Evolutionary conservation across 2,888 invertebrate species (phyloP), one percentile per base, ranked within the genome.

Genomic region (Acanthacorydalis orientalis): DNA sequence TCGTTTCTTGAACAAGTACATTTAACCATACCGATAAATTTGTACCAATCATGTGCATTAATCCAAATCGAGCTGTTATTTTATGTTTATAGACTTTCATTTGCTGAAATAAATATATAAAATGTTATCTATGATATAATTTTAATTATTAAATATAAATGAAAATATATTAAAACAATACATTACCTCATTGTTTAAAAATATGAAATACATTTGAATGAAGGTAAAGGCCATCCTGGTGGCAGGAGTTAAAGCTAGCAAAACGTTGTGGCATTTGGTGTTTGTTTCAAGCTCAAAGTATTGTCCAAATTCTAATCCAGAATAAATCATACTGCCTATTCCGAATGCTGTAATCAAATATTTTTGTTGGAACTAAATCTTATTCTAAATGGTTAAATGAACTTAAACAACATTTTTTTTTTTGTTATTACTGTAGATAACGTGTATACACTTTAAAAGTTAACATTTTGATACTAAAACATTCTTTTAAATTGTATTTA

Each of bases 41-140:
- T 10, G 96, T 95, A 23, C 95, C 96, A 49, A 97, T 88, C 90
- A 97, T 91, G 64, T 97, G 97, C 96, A 97, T 96, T 50, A 96
- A 72, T 1, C 97, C 97, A 59, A 97, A 93, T 52, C 93, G 75
- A 1, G 95, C 93, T 49, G 92, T 78, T 52, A 87, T 77, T 65
- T 85, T 85, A 64, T 87, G 87, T 56, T 83, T 81, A 66, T 87
- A 85, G 14, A 90, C 87, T 69, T 87, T 83, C 78, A 91, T 88
- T 84, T 91, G 87, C 77, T 79, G 62, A 55, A 53, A 49, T 48
- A 50, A 48, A 46, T 23, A 47, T 14, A 48, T 31, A 32, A 7
- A 16, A 35, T 37, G 11, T n/a, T 12, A 31, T 3, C 10, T 15
- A 6, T 23, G 12, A 10, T 10, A 14, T 38, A 38, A 14, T 8